Evolutionary conservation across 2,888 invertebrate species (phyloP).

Genomic region (Choreutis nemorana): DNA sequence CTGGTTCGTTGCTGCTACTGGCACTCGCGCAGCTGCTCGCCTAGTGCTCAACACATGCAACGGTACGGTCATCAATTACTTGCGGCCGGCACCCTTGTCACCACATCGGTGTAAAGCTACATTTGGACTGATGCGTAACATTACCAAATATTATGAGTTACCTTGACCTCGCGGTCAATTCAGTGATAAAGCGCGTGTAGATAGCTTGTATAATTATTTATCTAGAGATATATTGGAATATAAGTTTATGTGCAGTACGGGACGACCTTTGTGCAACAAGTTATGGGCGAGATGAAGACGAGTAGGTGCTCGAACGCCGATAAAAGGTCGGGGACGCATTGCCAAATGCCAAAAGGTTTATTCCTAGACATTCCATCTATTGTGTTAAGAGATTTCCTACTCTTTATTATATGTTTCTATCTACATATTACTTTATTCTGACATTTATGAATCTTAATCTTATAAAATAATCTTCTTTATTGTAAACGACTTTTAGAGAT

Average conservation of each 20-base stretch:
- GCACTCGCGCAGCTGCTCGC: constrained; percentile 43
- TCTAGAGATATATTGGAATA: constrained; percentile 14
- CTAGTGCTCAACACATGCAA: constrained; percentile 25
- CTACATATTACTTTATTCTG: too few relatives aligned
- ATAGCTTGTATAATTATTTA: constrained; percentile 41
- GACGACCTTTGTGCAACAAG: constrained; percentile 27
- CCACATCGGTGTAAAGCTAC: too few relatives aligned
- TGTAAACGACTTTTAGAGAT: too few relatives aligned
- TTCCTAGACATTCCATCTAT: too few relatives aligned
- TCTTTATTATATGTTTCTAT: too few relatives aligned
- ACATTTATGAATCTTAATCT: too few relatives aligned
- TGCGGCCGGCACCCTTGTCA: too few relatives aligned
- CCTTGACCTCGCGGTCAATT: constrained; percentile 48
- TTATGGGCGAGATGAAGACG: constrained; percentile 39
- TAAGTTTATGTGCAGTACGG: constrained; percentile 15
- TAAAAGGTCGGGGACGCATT: constrained; percentile 52
- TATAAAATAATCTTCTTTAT: too few relatives aligned
- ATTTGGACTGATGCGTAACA: constrained; percentile 45
- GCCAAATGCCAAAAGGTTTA: constrained; percentile 38
- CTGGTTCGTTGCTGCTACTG: constrained; percentile 31
- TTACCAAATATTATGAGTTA: constrained; percentile 63
- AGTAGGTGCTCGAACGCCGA: constrained; percentile 20
- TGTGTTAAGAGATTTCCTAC: too few relatives aligned
- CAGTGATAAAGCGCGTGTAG: constrained; percentile 57
- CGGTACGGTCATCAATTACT: too few relatives aligned